These are phyloP conservation scores for Helogale parvula DNA, from an alignment of 2,113 vertebrate species.

Conservation along the genomic window DNA sequence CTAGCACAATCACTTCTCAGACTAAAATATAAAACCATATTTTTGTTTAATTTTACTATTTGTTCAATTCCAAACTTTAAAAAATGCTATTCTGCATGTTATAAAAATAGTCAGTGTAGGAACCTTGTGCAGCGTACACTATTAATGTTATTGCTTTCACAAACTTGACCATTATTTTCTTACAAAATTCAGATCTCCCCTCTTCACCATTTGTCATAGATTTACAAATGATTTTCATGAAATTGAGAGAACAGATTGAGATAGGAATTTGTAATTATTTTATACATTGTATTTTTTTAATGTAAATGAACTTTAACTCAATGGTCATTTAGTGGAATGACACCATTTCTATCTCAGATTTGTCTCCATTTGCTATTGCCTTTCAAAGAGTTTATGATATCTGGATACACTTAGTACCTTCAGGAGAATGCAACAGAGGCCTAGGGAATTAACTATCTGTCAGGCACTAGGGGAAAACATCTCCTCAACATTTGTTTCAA, in stretches of 20 bases:
- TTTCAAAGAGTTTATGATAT: neutral
- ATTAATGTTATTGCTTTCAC: neutral
- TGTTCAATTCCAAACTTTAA: conserved; percentile 6
- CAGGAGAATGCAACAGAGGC: neutral
- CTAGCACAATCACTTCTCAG: neutral
- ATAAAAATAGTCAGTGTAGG: neutral
- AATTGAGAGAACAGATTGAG: neutral
- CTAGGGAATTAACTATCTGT: neutral
- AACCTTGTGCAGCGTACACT: neutral
- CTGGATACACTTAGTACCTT: neutral
- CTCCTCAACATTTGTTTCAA: neutral
- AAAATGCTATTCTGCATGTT: neutral
- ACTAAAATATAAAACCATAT: neutral
- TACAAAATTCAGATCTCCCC: neutral
- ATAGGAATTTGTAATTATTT: neutral
- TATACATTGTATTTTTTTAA: neutral
- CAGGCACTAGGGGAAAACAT: neutral
- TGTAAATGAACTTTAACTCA: neutral
- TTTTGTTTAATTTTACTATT: neutral
- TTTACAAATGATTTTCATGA: neutral
- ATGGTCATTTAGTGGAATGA: neutral
- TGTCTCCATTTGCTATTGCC: neutral
- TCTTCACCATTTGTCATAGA: neutral
- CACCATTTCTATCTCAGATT: neutral
- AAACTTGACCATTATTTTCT: neutral